Conservation (phyloP, 2,888 invertebrate species). For the Epirrhoe alternata region DNA sequence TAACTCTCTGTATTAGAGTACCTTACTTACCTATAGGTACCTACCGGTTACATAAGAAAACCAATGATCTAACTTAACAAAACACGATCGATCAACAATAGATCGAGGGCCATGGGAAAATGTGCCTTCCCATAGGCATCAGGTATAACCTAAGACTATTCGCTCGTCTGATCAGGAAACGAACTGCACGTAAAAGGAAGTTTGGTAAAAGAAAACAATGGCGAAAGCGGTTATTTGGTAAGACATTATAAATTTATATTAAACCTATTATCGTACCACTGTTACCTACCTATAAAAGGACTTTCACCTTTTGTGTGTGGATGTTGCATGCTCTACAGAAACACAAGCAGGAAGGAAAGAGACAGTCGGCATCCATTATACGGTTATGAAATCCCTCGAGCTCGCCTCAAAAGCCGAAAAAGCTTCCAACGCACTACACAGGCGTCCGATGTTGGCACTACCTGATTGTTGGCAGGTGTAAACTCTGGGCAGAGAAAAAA, state of each 20-base stretch:
- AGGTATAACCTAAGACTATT: constrained; percentile 57
- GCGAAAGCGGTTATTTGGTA: constrained; percentile 65
- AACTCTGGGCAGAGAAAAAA: no score
- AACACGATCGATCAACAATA: constrained; percentile 31
- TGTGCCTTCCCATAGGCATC: constrained; percentile 69
- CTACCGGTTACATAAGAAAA: background rate
- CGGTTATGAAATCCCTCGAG: no score
- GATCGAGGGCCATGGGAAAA: constrained; percentile 61
- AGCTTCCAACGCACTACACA: no score
- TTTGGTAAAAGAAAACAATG: constrained; percentile 65
- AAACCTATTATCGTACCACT: background rate
- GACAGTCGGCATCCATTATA: no score
- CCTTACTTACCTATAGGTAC: no score
- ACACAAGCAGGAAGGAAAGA: no score
- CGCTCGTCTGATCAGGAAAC: constrained; percentile 59
- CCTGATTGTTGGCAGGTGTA: no score
- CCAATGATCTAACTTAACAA: constrained; percentile 2
- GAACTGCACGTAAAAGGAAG: constrained; percentile 57
- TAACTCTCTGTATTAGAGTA: no score
- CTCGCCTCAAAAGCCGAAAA: no score
- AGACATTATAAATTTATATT: constrained; percentile 39
- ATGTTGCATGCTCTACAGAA: no score
- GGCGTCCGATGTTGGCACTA: no score
- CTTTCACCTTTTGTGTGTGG: no score
- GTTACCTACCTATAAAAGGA: background rate